These are phyloP conservation scores for Ylistrum balloti DNA, from an alignment of 1,140 invertebrate genomes.

Conservation along the genomic window DNA sequence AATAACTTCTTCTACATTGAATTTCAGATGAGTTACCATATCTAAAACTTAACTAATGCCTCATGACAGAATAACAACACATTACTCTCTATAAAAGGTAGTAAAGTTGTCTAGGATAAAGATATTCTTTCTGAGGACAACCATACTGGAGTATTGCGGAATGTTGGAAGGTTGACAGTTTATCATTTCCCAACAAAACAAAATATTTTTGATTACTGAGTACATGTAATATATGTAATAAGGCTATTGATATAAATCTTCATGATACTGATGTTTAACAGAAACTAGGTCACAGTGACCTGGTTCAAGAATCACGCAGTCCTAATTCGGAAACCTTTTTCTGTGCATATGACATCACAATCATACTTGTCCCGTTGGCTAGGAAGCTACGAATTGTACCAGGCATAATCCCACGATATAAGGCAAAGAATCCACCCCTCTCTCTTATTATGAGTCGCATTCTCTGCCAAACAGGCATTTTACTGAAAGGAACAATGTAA, in stretches of 20 bases:
- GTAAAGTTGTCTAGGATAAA: no score
- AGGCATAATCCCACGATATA: constrained; percentile 76
- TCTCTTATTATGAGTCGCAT: constrained; percentile 73
- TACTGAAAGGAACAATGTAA: constrained; percentile 58
- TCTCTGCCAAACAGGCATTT: constrained; percentile 70
- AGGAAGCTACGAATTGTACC: constrained; percentile 78
- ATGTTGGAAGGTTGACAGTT: background rate
- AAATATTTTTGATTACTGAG: constrained; percentile 20
- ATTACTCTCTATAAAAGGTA: no score
- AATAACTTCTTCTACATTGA: no score
- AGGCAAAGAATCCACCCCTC: constrained; percentile 74
- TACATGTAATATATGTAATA: background rate
- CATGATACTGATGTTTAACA: no score
- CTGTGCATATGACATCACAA: constrained; percentile 79
- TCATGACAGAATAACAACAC: no score
- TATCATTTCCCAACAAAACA: no score
- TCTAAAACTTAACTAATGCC: no score
- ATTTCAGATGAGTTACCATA: no score
- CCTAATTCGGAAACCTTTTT: constrained; percentile 78
- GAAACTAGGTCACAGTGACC: background rate
- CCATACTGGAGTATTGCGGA: background rate
- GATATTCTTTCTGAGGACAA: no score
- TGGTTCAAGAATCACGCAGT: constrained; percentile 59
- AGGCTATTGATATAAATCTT: no score
- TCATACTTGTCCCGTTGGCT: constrained; percentile 80